These are phyloP conservation scores for Pelosia muscerda DNA, from an alignment of 2,888 invertebrate genomes.

Conservation along the genomic window DNA sequence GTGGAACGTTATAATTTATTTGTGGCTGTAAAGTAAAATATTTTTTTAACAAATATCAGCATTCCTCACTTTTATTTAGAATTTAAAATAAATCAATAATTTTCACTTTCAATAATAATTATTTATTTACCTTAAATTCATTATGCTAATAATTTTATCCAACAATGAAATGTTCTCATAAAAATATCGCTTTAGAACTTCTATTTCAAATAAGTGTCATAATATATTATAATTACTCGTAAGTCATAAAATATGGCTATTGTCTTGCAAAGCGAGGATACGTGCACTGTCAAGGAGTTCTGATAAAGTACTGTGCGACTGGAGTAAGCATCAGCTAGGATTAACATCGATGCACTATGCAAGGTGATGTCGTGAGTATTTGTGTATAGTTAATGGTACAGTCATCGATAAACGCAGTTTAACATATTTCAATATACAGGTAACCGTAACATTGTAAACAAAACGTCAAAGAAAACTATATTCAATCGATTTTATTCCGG, in stretches of 20 bases:
- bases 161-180: not conserved
- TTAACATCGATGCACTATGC: conserved; percentile 31
- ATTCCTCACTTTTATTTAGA: not conserved
- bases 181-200: not conserved
- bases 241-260: conserved; percentile 21
- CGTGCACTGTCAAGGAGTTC: conserved; percentile 51
- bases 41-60: not conserved
- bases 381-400: not conserved
- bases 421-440: not conserved
- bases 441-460: not conserved
- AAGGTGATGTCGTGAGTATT: conserved; percentile 42
- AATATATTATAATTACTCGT: conserved; percentile 30
- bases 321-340: conserved; percentile 37
- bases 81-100: not conserved
- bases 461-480: not conserved
- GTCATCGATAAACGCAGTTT: not conserved
- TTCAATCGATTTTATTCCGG: too few species aligned
- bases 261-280: conserved; percentile 38
- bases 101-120: not conserved
- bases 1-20: not conserved
- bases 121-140: conserved; percentile 1
- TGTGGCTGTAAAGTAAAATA: not conserved
- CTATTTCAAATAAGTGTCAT: conserved; percentile 17
- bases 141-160: not conserved
- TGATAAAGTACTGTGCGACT: conserved; percentile 49